These are phyloP conservation scores for Epirrhoe alternata DNA, from an alignment of 2,888 invertebrate species.

Conservation along the genomic window DNA sequence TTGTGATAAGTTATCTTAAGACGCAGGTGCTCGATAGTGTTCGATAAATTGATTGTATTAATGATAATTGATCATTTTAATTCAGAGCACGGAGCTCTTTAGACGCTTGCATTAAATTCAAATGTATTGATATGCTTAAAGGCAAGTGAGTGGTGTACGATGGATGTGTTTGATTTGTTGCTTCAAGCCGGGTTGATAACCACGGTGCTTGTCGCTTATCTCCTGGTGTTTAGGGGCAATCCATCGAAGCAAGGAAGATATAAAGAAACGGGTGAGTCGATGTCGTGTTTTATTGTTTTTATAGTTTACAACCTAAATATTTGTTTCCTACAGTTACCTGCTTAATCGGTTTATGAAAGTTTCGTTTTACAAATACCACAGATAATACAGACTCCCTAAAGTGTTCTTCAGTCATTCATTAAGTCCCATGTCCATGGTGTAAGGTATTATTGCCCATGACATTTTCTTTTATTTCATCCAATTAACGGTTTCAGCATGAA, in stretches of 20 bases:
- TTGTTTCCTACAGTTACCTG: too few species aligned
- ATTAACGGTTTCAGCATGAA: too few species aligned
- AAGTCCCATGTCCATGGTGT: too few species aligned
- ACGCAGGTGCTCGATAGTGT: constrained; percentile 16
- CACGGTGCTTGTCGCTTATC: constrained; percentile 63
- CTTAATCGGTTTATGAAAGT: too few species aligned
- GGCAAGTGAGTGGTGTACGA: constrained; percentile 33
- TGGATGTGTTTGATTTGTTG: constrained; percentile 70
- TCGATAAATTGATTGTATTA: not conserved
- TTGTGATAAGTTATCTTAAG: constrained; percentile 2
- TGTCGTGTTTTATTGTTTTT: constrained; percentile 12
- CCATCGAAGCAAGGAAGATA: constrained; percentile 56
- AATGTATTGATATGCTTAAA: not conserved
- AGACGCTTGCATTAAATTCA: not conserved
- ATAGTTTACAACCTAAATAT: not conserved
- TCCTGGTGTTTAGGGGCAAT: constrained; percentile 64
- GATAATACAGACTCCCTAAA: too few species aligned
- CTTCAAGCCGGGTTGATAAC: constrained; percentile 69
- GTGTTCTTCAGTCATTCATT: too few species aligned
- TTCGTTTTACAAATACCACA: too few species aligned
- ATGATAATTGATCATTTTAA: constrained; percentile 7
- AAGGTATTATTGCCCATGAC: too few species aligned
- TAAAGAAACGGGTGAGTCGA: constrained; percentile 61
- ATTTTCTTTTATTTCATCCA: too few species aligned
- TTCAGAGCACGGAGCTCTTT: not conserved